Evolutionary conservation across 2,113 vertebrate genomes (phyloP), one percentile per base, ranked within the genome.

Genomic region (Hippocampus mohnikei): DNA sequence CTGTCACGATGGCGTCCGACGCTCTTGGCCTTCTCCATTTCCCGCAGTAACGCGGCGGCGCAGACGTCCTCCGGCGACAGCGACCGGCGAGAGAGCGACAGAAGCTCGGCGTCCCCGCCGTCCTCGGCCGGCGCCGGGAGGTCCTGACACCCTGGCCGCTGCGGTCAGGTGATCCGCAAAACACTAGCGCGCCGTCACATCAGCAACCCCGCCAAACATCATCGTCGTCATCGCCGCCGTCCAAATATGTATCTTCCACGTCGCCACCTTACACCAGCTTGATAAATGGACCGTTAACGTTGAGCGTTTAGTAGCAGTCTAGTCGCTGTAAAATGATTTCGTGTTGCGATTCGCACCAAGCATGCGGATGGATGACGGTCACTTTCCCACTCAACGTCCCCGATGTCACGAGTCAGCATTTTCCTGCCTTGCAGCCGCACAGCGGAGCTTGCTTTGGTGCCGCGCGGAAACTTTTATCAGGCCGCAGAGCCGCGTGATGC

Each of bases 31-130:
- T 0, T 71, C 20, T 27, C 23, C 73, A 12, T 48, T n/a, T 68
- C 27, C 64, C 10, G 33, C 75, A 92, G 90, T 73, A 75, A 71
- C 33, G 60, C 90, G 25, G 60, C 77, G 1, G 76, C 77, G 0
- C 80, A 88, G 23, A 81, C 59, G 0, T 73, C 83, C 5, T 40
- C 81, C 41, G 92, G 91, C 11, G 83, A 85, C 12, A 78, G 82
- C 0, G 90, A 92, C 56, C 88, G 79, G 53, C 77, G 77, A 75
- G 92, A 90, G 41, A 88, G 64, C 40, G 90, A 90, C 75, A 84
- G 72, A 67, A 76, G 86, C 23, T 87, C 82, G 15, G 69, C 69
- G 0, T 84, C 88, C 29, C 84, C 88, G 0, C 80, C 88, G 5
- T 83, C 90, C 13, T 76, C 70, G 40, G 83, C 77, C 0, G 73